phyloP scores from a whole-genome alignment of 2,113 vertebrate species.

The Noturus placidus region DNA sequence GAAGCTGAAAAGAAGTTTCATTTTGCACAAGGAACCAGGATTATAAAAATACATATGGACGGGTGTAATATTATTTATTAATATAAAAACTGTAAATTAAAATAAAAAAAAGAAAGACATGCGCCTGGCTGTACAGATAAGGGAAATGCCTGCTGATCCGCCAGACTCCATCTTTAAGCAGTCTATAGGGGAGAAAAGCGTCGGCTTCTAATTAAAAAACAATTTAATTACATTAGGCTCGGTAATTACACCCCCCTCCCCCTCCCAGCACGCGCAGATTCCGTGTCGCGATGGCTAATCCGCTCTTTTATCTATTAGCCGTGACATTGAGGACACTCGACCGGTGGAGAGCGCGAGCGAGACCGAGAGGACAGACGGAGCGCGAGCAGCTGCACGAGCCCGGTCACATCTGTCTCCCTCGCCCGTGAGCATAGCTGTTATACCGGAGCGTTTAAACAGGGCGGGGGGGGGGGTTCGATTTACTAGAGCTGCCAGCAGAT shows the following conservation, averaged over 20 bases:
- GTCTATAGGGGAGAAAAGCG: slow-evolving; percentile 49
- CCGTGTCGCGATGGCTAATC: slow-evolving; percentile 58
- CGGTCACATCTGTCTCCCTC: slow-evolving; percentile 44
- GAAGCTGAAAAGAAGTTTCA: background rate
- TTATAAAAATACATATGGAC: background rate
- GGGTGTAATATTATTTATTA: background rate
- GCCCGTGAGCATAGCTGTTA: slow-evolving; percentile 3
- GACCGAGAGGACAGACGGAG: background rate
- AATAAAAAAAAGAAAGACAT: background rate
- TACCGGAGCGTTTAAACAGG: slow-evolving; percentile 22
- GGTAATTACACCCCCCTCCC: slow-evolving; percentile 57
- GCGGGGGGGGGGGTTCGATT: slow-evolving; percentile 33
- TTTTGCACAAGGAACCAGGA: background rate
- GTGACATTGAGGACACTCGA: slow-evolving; percentile 56
- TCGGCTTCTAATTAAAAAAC: slow-evolving; percentile 62
- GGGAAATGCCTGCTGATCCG: background rate
- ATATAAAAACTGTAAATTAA: background rate
- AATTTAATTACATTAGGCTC: slow-evolving; percentile 63
- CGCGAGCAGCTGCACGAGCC: slow-evolving; percentile 22
- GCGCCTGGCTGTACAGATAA: background rate
- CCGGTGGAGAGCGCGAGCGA: slow-evolving; percentile 16
- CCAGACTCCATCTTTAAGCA: slow-evolving; percentile 28
- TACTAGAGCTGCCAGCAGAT: slow-evolving; percentile 38
- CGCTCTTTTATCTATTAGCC: slow-evolving; percentile 62
- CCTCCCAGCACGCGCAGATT: slow-evolving; percentile 39